Base-by-base conservation (phyloP, 1,140 invertebrate species). In the Lepidurus packardi region DNA sequence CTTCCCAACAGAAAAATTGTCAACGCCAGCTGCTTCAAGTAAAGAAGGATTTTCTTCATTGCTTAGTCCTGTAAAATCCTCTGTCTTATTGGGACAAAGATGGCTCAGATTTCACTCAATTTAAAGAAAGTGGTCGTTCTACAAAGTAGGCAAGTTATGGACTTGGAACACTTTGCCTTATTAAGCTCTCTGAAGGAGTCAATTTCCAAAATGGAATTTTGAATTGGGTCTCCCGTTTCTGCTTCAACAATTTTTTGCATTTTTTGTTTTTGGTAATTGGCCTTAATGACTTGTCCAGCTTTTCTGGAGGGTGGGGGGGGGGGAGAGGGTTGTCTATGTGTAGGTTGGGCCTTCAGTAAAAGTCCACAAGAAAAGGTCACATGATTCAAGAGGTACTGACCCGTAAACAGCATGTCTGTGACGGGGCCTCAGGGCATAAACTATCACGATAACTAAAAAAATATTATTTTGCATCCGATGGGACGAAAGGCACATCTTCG, bases 131-230 rank as follows among this genome's bases (percentile, higher is more conserved):
- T n/a, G 53, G 53, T 65, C 53, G 53, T 65, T 65, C 16, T 9
- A 21, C 53, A 65, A 65, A 65, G 53, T 9, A 65, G 53, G 53
- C 53, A 65, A 65, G 53, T 65, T 65, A 65, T 65, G 53, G 53
- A 65, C 53, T 21, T 13, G 53, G 53, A 65, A 65, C 53, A 65
- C 53, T 65, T 65, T 65, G 9, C 53, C 53, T 65, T 65, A 65
- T 65, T 65, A 65, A 65, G 53, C 53, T 65, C 53, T 11, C 53
- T 34, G 34, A 34, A 34, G 34, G 34, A 34, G 34, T 34, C 53
- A 13, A 65, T 65, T 65, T 65, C 21, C 53, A 65, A 65, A 65
- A 65, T 65, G 53, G 53, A 65, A 65, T 65, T 65, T 65, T 9
- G 53, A 65, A 65, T 65, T 65, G 21, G 21, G 8, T 13, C 45